Evolutionary conservation across 2,888 invertebrate genomes (phyloP).

Genomic region (Drosophila picticornis): DNA sequence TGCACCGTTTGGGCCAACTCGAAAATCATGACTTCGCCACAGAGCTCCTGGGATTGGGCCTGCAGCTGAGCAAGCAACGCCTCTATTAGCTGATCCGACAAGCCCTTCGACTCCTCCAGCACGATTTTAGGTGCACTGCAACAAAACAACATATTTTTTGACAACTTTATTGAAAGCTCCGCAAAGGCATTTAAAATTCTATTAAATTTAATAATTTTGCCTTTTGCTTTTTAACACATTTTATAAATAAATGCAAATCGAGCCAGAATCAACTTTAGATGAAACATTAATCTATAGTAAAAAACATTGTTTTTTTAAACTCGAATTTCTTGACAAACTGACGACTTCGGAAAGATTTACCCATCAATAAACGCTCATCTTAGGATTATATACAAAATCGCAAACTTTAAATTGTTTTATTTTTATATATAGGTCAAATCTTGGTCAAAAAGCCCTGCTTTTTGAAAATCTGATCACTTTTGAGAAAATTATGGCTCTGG

Average conservation of each 20-base stretch:
- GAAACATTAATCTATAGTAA: neutral
- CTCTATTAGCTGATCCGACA: conserved; percentile 90
- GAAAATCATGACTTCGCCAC: conserved; percentile 95
- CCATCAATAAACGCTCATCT: no score
- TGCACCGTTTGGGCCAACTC: conserved; percentile 92
- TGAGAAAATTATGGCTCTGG: no score
- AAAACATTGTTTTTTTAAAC: no score
- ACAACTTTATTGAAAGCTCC: neutral
- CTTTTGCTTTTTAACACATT: neutral
- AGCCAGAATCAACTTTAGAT: neutral
- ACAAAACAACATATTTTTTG: conserved; percentile 34
- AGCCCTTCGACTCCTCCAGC: conserved; percentile 91
- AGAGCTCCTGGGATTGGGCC: conserved; percentile 86
- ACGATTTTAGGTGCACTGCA: conserved; percentile 89
- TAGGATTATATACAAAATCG: no score
- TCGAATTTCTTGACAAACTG: no score
- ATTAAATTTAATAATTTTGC: neutral
- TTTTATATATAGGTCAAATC: neutral
- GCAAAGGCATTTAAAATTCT: neutral
- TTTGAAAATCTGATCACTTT: no score
- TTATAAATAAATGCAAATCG: no score
- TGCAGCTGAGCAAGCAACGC: conserved; percentile 88
- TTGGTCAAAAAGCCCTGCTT: no score
- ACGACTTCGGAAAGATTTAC: no score
- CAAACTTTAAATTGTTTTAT: no score